A percentile compares a stretch with the other conserved stretches of the same genome.
Evolutionary conservation across 2,113 vertebrate species (phyloP).

Genomic region (Indri indri): DNA sequence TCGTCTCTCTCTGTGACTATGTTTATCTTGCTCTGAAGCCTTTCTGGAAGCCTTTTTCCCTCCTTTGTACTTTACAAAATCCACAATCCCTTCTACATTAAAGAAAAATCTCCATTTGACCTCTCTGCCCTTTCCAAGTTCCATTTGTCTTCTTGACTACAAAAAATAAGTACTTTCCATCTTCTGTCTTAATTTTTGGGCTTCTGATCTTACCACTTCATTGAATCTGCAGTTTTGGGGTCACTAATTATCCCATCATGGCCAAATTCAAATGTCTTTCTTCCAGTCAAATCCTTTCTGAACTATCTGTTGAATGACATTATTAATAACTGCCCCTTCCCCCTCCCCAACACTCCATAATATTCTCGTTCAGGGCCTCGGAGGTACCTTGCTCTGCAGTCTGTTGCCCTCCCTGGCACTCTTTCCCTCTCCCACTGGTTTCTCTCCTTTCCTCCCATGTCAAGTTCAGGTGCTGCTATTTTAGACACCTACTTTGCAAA

Average conservation of each 20-base stretch:
- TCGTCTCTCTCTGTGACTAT: not conserved
- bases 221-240: not conserved
- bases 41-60: not conserved
- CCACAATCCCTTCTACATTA: not conserved
- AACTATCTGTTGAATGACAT: not conserved
- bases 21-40: not conserved
- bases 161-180: not conserved
- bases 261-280: not conserved
- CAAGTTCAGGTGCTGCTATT: not conserved
- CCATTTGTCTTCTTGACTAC: not conserved
- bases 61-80: not conserved
- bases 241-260: not conserved
- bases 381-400: accelerated
- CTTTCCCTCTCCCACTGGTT: not conserved
- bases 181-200: not conserved
- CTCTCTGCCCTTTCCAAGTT: not conserved
- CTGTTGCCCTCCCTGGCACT: no score
- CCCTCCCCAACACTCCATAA: accelerated
- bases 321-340: not conserved
- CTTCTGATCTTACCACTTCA: constrained; percentile 23
- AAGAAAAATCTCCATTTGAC: not conserved
- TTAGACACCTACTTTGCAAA: not conserved
- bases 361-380: not conserved
- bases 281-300: not conserved
- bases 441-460: not conserved